Base-by-base conservation (phyloP, 2,888 invertebrate species). In the Drosophila colorata region DNA sequence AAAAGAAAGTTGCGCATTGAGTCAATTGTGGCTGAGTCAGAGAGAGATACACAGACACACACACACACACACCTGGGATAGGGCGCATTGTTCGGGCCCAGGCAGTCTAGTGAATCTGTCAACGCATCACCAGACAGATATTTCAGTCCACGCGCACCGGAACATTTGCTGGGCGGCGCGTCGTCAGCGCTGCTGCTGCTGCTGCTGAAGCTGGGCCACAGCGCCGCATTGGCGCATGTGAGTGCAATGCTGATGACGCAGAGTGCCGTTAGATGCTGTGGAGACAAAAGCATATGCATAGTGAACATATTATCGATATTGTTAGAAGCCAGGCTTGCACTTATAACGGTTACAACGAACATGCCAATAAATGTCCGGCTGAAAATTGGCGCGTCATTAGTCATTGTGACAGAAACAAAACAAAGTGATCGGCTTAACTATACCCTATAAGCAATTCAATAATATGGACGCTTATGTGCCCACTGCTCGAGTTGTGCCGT, bases 121-220 rank as follows among this genome's bases (percentile, higher is more conserved):
- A 98, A 93, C 7, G 97, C 97, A 92, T 98, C 97, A 16, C 98
- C 98, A 95, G 97, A 97, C 18, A 97, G 93, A 91, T 97, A 97
- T 92, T 97, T 97, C 63, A 97, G 93, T 80, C 95, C 94, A 63
- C 94, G 93, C 18, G 95, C 95, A 63, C 94, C 92, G 66, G 93
- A 94, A 90, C 94, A 93, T 90, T 94, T 94, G 46, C 73, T 79
- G 38, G 66, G 56, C 46, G 87, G 74, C 68, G 82, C 69, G 51
- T 69, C 79, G 44, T 78, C 85, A 9, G 89, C 93, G 72, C 65
- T 79, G 68, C 80, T 87, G 64, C 87, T 88, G 61, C 56, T 56
- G 64, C 69, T 55, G 67, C 80, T 89, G 64, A 87, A 90, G 70
- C 82, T 90, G 66, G 91, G 88, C 92, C 92, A 92, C 55, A 92